These are phyloP conservation scores for Ashinkailepas kermadecensis DNA, from an alignment of 2,888 invertebrate species.

Conservation along the genomic window DNA sequence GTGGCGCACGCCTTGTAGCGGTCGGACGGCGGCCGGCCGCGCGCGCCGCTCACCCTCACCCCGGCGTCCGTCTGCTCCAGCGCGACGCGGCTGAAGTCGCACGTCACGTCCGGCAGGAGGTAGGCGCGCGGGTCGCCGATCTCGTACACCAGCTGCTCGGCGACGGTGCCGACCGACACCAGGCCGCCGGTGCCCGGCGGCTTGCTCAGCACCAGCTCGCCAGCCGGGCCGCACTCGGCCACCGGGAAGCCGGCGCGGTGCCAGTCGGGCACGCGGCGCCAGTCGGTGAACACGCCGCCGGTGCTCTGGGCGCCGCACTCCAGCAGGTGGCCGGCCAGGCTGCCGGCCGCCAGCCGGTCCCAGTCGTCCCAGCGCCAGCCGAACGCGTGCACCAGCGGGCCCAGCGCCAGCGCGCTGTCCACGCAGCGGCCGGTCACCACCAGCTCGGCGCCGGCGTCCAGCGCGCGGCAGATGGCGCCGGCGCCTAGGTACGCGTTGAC, in stretches of 20 bases:
- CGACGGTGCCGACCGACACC: conserved; percentile 43
- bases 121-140: conserved; percentile 46
- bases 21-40: conserved; percentile 43
- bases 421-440: conserved; percentile 49
- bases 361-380: conserved; percentile 43
- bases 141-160: conserved; percentile 48
- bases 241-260: conserved; percentile 45
- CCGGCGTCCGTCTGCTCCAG: conserved; percentile 35
- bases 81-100: conserved; percentile 45
- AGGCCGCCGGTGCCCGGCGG: conserved; percentile 46
- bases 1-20: conserved; percentile 46
- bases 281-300: conserved; percentile 48
- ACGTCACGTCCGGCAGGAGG: conserved; percentile 46
- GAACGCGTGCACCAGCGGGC: conserved; percentile 45
- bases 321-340: conserved; percentile 48
- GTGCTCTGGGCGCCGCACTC: conserved; percentile 49
- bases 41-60: conserved; percentile 44
- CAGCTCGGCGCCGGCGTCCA: conserved; percentile 46
- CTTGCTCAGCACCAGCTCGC: conserved; percentile 44
- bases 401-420: conserved; percentile 47
- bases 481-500: conserved; percentile 47
- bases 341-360: conserved; percentile 44
- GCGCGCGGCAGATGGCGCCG: conserved; percentile 44
- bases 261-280: conserved; percentile 45
- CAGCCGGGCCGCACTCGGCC: conserved; percentile 43